These are phyloP conservation scores for Nothobranchius kuhntae DNA, from an alignment of 2,113 vertebrate species.

Conservation along the genomic window DNA sequence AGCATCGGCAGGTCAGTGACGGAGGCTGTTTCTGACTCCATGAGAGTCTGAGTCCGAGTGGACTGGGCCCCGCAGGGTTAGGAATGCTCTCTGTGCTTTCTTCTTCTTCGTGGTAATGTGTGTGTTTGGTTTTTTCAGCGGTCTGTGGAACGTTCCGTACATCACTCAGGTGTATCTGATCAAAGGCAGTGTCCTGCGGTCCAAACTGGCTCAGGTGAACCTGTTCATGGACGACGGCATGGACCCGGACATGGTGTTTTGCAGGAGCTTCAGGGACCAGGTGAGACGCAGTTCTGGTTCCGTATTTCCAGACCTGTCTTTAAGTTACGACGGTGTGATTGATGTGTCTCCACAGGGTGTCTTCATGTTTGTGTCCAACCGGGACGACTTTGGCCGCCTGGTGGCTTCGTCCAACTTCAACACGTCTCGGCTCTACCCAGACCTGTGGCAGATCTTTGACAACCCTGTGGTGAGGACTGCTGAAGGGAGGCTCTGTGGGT, in stretches of 20 bases:
- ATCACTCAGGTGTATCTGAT: conserved; percentile 68
- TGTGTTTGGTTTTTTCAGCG: conserved; percentile 34
- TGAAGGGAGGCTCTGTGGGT: neutral
- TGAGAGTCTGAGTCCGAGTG: too few relatives aligned
- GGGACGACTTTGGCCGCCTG: conserved; percentile 64
- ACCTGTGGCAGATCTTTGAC: conserved; percentile 77
- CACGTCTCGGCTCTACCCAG: conserved; percentile 64
- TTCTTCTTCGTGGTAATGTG: conserved; percentile 3
- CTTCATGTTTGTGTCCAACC: conserved; percentile 71
- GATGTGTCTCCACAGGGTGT: conserved; percentile 44
- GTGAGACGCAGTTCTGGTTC: neutral
- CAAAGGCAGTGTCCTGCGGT: conserved; percentile 50
- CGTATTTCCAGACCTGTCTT: too few relatives aligned
- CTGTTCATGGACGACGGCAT: conserved; percentile 49
- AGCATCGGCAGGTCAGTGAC: too few relatives aligned
- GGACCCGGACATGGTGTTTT: conserved; percentile 72
- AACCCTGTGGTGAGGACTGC: conserved; percentile 60
- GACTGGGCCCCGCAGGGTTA: too few relatives aligned
- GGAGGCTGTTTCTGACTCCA: too few relatives aligned
- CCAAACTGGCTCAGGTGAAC: conserved; percentile 51
- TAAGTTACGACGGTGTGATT: too few relatives aligned
- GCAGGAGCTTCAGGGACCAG: conserved; percentile 67
- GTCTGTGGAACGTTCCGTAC: conserved; percentile 72
- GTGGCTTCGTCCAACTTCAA: conserved; percentile 64
- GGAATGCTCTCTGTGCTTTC: neutral